A percentile compares a stretch with the other conserved stretches of the same genome.
phyloP scores from a whole-genome alignment of 2,888 invertebrate species.

The Acrocera orbiculus region DNA sequence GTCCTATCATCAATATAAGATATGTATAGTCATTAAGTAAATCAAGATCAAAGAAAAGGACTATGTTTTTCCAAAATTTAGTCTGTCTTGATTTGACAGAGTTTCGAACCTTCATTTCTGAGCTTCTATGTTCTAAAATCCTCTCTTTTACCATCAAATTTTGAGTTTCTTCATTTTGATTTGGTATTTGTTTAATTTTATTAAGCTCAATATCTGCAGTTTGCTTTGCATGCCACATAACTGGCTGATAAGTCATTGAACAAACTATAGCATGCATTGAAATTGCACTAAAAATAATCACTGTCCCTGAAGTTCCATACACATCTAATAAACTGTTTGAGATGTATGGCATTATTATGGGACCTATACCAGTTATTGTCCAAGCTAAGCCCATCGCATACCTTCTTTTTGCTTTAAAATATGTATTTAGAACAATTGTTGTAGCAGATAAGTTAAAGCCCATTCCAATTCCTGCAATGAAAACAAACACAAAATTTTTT shows the following conservation, averaged over 20 bases:
- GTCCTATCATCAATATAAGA: conserved; percentile 50
- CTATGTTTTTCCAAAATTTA: conserved; percentile 38
- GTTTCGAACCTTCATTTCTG: too few relatives aligned
- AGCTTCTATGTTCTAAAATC: too few relatives aligned
- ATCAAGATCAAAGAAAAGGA: conserved; percentile 51
- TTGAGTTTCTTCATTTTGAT: conserved; percentile 15
- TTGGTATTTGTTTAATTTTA: conserved; percentile 20
- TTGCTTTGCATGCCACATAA: conserved; percentile 49
- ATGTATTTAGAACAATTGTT: conserved; percentile 53
- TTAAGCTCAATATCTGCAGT: conserved; percentile 36
- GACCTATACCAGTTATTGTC: conserved; percentile 53
- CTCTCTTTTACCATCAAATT: conserved; percentile 23
- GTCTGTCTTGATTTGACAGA: too few relatives aligned
- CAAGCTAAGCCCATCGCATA: conserved; percentile 53
- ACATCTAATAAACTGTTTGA: conserved; percentile 42
- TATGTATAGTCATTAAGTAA: conserved; percentile 49
- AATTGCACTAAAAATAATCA: conserved; percentile 47
- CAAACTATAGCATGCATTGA: conserved; percentile 49
- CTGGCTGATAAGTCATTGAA: conserved; percentile 51
- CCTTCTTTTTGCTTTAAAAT: conserved; percentile 50
- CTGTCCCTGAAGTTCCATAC: conserved; percentile 47
- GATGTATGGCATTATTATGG: conserved; percentile 52
- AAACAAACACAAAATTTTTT: not conserved
- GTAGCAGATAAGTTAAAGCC: conserved; percentile 51
- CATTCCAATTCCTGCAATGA: conserved; percentile 28